Evolutionary conservation across 2,888 invertebrate genomes (phyloP), one percentile per base, ranked within the genome.

Genomic region (Anaspis maculata): DNA sequence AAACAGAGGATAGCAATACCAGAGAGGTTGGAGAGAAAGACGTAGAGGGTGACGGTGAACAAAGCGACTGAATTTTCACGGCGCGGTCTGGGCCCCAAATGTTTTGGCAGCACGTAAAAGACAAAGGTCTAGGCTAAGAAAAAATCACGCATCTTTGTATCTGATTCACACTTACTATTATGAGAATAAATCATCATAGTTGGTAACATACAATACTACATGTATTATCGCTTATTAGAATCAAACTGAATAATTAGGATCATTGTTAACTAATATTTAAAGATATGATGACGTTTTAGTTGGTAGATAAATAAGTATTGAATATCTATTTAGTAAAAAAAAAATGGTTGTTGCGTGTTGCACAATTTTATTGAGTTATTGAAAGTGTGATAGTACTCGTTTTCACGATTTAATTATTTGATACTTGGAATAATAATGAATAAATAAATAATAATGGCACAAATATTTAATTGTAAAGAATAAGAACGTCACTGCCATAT

Each of bases 31-130:
- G 69, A 12, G 73, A 74, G 44, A 66, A 68, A 35, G 73, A 72
- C 39, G 70, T 69, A 15, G 74, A 74, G 49, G 73, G 71, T 23
- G 74, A 74, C 51, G 71, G 70, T 42, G 74, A 74, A 54, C 72
- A 71, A 45, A 73, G 73, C 57, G 73, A 74, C 57, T 68, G 62
- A 64, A 57, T 38, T 40, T 30, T 37, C 34, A 39, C 43, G 47
- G 49, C 27, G 39, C 42, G 42, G 37, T 32, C 30, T 35, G 41
- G 42, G 45, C 45, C n/a, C 44, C 44, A 47, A 47, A 25, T 32
- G 34, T 38, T 38, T 30, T 57, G 58, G 58, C 59, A 58, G 60
- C 61, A 60, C 55, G 50, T 47, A 52, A 52, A 50, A 57, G 50
- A 55, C 52, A 56, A 49, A 51, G 37, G 43, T 41, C n/a, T n/a